Evolutionary conservation across 1,140 invertebrate species (phyloP).

Genomic region (Uloborus diversus): DNA sequence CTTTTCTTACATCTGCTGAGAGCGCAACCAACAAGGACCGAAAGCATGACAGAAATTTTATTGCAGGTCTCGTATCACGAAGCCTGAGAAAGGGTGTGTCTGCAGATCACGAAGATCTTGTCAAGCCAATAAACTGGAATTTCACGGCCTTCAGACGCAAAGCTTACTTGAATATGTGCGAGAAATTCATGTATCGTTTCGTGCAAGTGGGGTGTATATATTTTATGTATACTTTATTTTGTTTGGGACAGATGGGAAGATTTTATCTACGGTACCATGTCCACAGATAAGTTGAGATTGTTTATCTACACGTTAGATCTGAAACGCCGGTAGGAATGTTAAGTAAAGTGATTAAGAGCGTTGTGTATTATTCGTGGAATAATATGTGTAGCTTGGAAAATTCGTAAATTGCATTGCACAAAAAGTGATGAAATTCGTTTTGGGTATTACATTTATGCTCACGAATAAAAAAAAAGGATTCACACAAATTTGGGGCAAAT

Average conservation of each 20-base stretch:
- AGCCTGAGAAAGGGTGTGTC: constrained; percentile 49
- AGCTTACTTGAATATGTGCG: constrained; percentile 15
- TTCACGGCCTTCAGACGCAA: constrained; percentile 30
- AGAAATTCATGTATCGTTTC: constrained; percentile 27
- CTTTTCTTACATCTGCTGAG: too few species aligned
- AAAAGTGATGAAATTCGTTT: too few species aligned
- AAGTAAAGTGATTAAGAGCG: constrained; percentile 11
- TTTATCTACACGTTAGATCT: constrained; percentile 11
- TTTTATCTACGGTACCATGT: constrained; percentile 23
- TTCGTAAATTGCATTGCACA: too few species aligned
- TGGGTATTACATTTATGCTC: too few species aligned
- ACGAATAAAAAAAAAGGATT: too few species aligned
- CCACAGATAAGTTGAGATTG: constrained; percentile 13
- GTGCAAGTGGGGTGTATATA: constrained; percentile 21
- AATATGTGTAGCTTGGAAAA: not conserved
- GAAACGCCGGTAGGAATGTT: not conserved
- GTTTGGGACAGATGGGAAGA: not conserved
- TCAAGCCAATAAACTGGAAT: constrained; percentile 47
- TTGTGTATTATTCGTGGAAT: constrained; percentile 5
- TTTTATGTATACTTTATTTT: constrained; percentile 16
- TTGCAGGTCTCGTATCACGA: constrained; percentile 28
- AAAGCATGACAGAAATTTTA: not conserved
- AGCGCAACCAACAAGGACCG: constrained; percentile 22
- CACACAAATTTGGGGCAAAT: too few species aligned
- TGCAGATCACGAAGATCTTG: constrained; percentile 47